Evolutionary conservation across 2,113 vertebrate species (phyloP), one percentile per base, ranked within the genome.

Genomic region (Ciconia boyciana): DNA sequence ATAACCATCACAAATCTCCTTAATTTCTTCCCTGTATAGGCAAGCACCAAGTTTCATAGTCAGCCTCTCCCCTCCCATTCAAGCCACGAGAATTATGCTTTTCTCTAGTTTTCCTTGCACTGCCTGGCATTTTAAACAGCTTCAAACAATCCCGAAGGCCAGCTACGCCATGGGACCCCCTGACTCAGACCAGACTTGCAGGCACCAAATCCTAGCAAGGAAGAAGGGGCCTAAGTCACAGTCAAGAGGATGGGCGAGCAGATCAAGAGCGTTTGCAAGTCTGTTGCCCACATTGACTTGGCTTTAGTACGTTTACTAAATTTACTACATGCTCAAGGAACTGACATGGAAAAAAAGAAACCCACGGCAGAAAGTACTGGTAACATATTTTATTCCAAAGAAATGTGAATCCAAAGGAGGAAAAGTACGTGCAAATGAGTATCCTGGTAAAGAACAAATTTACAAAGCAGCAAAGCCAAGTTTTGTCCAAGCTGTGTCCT

Each of bases 121-220:
- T 24, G 19, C n/a, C 41, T 19, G 26, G 13, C 16, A 43, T 65
- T 83, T 75, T 41, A 57, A 69, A 74, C 1, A 2, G 32, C 66
- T 79, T 51, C 34, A 34, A 39, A 41, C 17, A n/a, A 52, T 11
- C 29, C 36, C 4, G 10, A 39, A 43, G 15, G 9, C 24, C 58
- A 83, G 51, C 54, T 28, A 44, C 0, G 1, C 21, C 68, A 19
- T 2, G 16, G 39, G 43, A 61, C 39, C 15, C 1, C 1, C 46
- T 34, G 34, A 65, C 70, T 21, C 34, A 31, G 26, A 39, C 68
- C 58, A 69, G 68, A 43, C 51, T 60, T 25, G 20, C 0, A 2
- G 26, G 19, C 36, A 43, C 19, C 36, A 74, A 74, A 54, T 24
- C 70, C 80, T 52, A 34, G 36, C 55, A 76, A 70, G 19, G 25